Evolutionary conservation across 1,140 invertebrate genomes (phyloP), one percentile per base, ranked within the genome.

Genomic region (Carcinoscorpius rotundicauda): DNA sequence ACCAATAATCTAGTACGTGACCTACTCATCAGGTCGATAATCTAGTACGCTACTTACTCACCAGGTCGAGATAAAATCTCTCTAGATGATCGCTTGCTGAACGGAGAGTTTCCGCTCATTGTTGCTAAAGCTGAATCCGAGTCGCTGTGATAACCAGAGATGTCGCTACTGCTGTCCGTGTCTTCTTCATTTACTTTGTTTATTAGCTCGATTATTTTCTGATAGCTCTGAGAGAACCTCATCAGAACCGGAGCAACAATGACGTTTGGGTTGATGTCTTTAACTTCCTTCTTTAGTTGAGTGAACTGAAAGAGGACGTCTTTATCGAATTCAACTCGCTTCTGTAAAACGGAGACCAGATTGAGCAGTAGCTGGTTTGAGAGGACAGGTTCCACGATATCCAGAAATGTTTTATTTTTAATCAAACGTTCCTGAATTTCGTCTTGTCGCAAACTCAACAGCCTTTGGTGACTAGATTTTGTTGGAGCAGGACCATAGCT

Each of bases 331-430:
- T 86, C 83, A 61, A 86, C 82, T 11, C 85, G 72, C 8, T 82
- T 74, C 67, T 84, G 82, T 29, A 87, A 76, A 66, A 85, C 84
- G 5, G 77, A 76, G 9, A 83, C 75, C 4, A 84, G 75, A 62
- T 82, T 80, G 59, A 80, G 79, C 65, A 84, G 72, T 3, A 62
- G 61, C 10, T 67, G 66, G 48, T 79, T 81, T 61, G 80, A 76
- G 5, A 81, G 78, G 5, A 66, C 64, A 4, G 82, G 82, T 74
- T 94, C 90, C 58, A 93, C 80, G 57, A 89, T 85, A 67, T 91
- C 93, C 55, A 93, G 78, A 49, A 95, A 77, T 0, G 87, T 90
- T 76, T 93, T 92, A 77, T 94, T 95, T 77, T 93, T 91, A 70
- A 94, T 94, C n/a, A 95, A 79, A 4, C 92, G 78, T 66, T 90